These are phyloP conservation scores for Ptilodon capucinus DNA, from an alignment of 2,888 invertebrate species.

Conservation along the genomic window DNA sequence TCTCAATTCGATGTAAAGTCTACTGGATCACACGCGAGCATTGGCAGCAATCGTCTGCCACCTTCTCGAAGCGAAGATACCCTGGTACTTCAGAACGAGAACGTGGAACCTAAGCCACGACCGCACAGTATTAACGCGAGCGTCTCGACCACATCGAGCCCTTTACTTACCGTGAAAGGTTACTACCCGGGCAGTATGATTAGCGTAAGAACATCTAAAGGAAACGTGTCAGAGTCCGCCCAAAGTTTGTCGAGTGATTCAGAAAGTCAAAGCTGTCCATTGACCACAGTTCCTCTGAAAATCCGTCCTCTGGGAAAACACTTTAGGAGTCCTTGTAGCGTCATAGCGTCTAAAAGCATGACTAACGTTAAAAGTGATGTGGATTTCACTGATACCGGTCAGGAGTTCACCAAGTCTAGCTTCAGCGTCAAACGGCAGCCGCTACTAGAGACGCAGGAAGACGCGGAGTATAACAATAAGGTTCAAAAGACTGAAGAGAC, in stretches of 20 bases:
- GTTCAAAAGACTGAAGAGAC: slow-evolving; percentile 75
- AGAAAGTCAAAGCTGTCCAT: slow-evolving; percentile 81
- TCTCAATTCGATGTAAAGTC: slow-evolving; percentile 74
- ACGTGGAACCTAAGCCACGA: slow-evolving; percentile 73
- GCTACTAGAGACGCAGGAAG: slow-evolving; percentile 68
- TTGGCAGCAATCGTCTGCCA: slow-evolving; percentile 81
- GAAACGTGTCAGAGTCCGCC: slow-evolving; percentile 84
- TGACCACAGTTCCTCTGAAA: slow-evolving; percentile 80
- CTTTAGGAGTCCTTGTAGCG: slow-evolving; percentile 60
- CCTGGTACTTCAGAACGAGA: slow-evolving; percentile 76
- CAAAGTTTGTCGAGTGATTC: slow-evolving; percentile 87
- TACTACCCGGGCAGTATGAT: slow-evolving; percentile 85
- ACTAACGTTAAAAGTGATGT: slow-evolving; percentile 82
- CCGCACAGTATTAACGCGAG: slow-evolving; percentile 83
- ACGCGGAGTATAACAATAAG: slow-evolving; percentile 75
- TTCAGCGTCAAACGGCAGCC: slow-evolving; percentile 77
- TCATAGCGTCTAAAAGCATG: slow-evolving; percentile 84
- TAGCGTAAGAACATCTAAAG: slow-evolving; percentile 84
- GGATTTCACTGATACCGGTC: slow-evolving; percentile 72
- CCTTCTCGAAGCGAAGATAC: slow-evolving; percentile 92
- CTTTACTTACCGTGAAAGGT: slow-evolving; percentile 84
- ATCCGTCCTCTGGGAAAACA: slow-evolving; percentile 76
- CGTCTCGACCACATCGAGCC: slow-evolving; percentile 87
- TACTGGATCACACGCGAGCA: slow-evolving; percentile 65
- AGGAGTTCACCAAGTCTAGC: slow-evolving; percentile 58